These are phyloP conservation scores for Cephalopholis sonnerati DNA, from an alignment of 2,113 vertebrate species.

Conservation along the genomic window DNA sequence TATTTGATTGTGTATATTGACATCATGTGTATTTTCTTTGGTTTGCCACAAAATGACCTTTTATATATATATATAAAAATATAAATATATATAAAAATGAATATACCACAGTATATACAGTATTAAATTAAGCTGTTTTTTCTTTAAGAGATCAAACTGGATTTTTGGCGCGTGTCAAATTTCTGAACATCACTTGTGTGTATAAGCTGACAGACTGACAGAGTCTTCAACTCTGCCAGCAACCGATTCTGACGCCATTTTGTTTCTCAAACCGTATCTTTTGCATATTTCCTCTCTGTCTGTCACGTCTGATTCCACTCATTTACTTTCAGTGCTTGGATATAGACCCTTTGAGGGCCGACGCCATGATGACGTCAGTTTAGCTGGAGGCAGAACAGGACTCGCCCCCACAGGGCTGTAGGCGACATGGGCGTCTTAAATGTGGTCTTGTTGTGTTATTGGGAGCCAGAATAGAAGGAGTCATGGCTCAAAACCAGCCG, in stretches of 20 bases:
- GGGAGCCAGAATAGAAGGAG: no score
- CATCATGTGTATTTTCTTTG: constrained; percentile 82
- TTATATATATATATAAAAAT: constrained; percentile 47
- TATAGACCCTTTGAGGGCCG: background rate
- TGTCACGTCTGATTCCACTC: background rate
- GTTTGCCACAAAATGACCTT: constrained; percentile 78
- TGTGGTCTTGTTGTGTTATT: no score
- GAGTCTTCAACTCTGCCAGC: constrained; percentile 43
- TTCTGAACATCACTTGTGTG: constrained; percentile 66
- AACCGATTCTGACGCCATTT: constrained; percentile 34
- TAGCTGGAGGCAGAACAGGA: no score
- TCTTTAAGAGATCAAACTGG: constrained; percentile 77
- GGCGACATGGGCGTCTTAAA: no score
- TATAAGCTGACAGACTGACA: constrained; percentile 74
- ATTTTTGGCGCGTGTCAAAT: constrained; percentile 72
- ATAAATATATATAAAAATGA: constrained; percentile 47
- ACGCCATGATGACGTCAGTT: no score
- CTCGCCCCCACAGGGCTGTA: no score
- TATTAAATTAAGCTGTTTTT: constrained; percentile 84
- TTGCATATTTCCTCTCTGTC: constrained; percentile 40
- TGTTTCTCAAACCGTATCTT: background rate
- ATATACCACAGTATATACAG: constrained; percentile 78
- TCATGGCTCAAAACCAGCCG: no score
- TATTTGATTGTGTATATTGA: constrained; percentile 84
- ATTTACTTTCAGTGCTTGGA: constrained; percentile 33